Evolutionary conservation across 2,113 vertebrate species (phyloP).

Genomic region (Boleophthalmus pectinirostris): DNA sequence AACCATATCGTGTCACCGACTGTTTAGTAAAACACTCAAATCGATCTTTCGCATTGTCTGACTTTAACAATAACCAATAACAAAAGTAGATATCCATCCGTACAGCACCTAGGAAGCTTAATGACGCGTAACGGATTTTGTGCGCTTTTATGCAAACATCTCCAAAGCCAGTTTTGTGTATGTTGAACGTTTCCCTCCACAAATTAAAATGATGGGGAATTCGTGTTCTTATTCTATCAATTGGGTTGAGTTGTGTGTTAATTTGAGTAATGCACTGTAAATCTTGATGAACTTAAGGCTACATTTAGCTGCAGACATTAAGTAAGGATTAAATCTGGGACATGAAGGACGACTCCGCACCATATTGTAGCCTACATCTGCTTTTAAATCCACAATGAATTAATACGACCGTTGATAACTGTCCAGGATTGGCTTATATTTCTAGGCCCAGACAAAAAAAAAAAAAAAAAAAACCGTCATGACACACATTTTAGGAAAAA

Average conservation of each 20-base stretch:
- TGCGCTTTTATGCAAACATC: background rate
- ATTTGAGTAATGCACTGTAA: slow-evolving; percentile 60
- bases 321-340: slow-evolving; percentile 64
- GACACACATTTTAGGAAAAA: background rate
- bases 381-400: slow-evolving; percentile 61
- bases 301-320: slow-evolving; percentile 60
- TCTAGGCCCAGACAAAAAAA: background rate
- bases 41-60: background rate
- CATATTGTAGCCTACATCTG: slow-evolving; percentile 62
- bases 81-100: background rate
- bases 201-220: background rate
- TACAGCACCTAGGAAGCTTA: background rate
- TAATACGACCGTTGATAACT: slow-evolving; percentile 21
- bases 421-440: slow-evolving; percentile 8
- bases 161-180: background rate
- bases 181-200: background rate
- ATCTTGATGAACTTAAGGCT: slow-evolving; percentile 47
- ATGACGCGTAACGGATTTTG: background rate
- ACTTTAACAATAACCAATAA: slow-evolving; percentile 1
- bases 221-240: slow-evolving; percentile 9
- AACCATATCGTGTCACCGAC: background rate
- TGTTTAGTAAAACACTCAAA: background rate
- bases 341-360: slow-evolving; percentile 34
- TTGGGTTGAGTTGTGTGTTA: slow-evolving; percentile 48
- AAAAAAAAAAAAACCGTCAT: background rate